These are phyloP conservation scores for Euura lappo DNA, from an alignment of 1,140 invertebrate species.

Conservation along the genomic window DNA sequence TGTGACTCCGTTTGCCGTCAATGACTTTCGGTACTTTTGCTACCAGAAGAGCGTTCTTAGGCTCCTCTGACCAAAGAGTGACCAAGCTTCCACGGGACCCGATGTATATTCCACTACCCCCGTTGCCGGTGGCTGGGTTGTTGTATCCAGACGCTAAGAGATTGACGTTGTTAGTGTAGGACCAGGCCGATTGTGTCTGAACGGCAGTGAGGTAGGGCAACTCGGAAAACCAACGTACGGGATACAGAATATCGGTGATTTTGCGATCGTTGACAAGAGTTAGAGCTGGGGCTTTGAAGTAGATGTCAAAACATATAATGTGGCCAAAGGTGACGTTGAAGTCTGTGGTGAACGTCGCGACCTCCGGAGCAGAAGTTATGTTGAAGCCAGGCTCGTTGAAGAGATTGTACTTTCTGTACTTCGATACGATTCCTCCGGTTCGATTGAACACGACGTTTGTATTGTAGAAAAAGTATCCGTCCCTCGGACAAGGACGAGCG, in stretches of 20 bases:
- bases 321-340: constrained; percentile 85
- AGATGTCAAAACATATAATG: constrained; percentile 78
- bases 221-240: constrained; percentile 77
- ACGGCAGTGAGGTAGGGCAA: constrained; percentile 68
- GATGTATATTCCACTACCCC: constrained; percentile 61
- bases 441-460: constrained; percentile 78
- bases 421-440: constrained; percentile 63
- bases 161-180: constrained; percentile 54
- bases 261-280: constrained; percentile 60
- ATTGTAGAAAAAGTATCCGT: constrained; percentile 68
- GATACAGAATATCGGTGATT: constrained; percentile 73
- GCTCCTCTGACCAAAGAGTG: constrained; percentile 23
- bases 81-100: constrained; percentile 37
- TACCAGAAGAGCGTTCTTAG: constrained; percentile 40
- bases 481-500: constrained; percentile 39
- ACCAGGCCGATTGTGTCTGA: constrained; percentile 58
- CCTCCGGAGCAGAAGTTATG: constrained; percentile 57
- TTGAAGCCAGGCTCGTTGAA: constrained; percentile 65
- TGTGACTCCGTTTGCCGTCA: background rate
- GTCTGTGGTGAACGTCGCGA: constrained; percentile 74
- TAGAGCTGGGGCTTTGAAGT: constrained; percentile 69
- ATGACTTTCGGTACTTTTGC: constrained; percentile 45
- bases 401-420: constrained; percentile 80
- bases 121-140: constrained; percentile 37
- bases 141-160: constrained; percentile 60